Base-by-base conservation (phyloP, 2,797 vertebrate species). In the Labroides dimidiatus region DNA sequence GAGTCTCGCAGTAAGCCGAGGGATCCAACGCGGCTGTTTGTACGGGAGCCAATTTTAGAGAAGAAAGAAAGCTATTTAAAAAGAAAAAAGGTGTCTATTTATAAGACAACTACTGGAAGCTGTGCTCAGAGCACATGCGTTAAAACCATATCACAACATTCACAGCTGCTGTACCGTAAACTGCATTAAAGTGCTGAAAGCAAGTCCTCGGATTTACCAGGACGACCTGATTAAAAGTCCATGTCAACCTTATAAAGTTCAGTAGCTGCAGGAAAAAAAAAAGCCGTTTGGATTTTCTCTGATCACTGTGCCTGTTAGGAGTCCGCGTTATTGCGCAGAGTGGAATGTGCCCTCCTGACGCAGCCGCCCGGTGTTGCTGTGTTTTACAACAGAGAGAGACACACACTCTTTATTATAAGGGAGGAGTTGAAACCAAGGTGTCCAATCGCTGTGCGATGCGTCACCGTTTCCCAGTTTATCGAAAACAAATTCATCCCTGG, bases 11-110 rank as follows among this genome's bases (percentile, higher is more conserved):
- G 73, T 99, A 99, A 93, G 95, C 94, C 94, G 97, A 97, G 93
- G 97, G 98, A 99, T 99, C 98, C 98, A 99, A 99, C 95, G 97
- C 98, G 97, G 95, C 97, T 95, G 97, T 97, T 96, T 94, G 93
- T 88, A 97, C 94, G 87, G 98, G 97, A 97, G 97, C 97, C 98
- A 98, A 99, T 96, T 98, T 97, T 96, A 95, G 95, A 94, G 94
- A 94, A 95, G 90, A 94, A 93, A 84, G 87, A 79, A 49, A 75
- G 75, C 92, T 77, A 87, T 90, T 86, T 92, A 93, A 80, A 84
- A 79, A 90, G 86, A 92, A 93, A 93, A 92, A 92, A 85, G 68
- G 55, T 37, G 78, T 88, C 76, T 84, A 82, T 88, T 78, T 76
- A 53, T 72, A 87, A 84, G 78, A 84, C 75, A 73, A 64, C 75